Percentiles rank a stretch among this genome's conserved stretches.
phyloP scores from a whole-genome alignment of 2,113 vertebrate genomes.

The Pygoscelis antarcticus region DNA sequence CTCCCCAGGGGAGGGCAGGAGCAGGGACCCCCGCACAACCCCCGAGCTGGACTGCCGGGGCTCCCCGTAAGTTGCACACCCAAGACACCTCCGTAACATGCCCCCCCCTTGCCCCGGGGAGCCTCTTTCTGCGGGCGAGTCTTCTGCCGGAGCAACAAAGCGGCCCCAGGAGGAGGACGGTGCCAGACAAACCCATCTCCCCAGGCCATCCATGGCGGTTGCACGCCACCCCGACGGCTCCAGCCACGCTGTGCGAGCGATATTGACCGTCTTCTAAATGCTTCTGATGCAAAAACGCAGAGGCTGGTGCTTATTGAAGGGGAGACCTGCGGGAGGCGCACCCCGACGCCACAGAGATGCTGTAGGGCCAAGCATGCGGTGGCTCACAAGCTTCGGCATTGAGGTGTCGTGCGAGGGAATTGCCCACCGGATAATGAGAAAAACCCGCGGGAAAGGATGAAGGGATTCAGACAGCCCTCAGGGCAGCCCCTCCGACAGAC shows the following conservation, averaged over 20 bases:
- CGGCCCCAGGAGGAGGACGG: too few species aligned
- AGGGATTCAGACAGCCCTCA: neutral
- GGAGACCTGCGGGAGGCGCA: too few species aligned
- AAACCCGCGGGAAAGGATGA: neutral
- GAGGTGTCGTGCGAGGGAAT: neutral
- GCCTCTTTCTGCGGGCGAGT: neutral
- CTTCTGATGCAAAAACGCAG: neutral
- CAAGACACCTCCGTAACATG: too few species aligned
- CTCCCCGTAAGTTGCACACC: too few species aligned
- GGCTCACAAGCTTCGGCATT: neutral
- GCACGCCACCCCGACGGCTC: rapidly evolving
- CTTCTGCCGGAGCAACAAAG: neutral
- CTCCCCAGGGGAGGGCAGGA: neutral
- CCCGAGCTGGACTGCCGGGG: too few species aligned
- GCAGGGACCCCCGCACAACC: neutral
- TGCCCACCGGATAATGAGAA: neutral
- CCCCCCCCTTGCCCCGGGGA: too few species aligned
- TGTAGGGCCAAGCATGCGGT: neutral
- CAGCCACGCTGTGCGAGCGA: rapidly evolving
- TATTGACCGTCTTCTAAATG: rapidly evolving
- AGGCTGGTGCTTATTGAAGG: neutral
- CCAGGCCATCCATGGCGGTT: too few species aligned
- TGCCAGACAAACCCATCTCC: neutral
- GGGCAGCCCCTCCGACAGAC: neutral
- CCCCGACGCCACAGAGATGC: neutral